Conservation (phyloP, 2,113 vertebrate genomes). For the Ceyx cyanopectus region DNA sequence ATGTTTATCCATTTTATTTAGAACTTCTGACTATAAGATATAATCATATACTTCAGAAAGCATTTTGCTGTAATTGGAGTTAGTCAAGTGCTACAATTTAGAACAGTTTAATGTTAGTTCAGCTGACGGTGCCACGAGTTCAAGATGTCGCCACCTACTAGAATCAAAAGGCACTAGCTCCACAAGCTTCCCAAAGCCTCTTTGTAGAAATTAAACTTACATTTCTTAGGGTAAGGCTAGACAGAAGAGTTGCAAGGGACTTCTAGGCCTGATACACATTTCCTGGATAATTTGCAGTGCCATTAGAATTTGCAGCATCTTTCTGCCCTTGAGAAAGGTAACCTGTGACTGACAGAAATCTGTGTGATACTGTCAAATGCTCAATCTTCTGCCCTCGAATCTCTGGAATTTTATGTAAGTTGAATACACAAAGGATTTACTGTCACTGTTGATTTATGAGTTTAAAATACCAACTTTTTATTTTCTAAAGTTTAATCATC, state of each 20-base stretch:
- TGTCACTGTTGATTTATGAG: constrained; percentile 7
- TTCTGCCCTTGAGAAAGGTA: not conserved
- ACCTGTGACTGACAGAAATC: not conserved
- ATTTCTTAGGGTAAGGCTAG: not conserved
- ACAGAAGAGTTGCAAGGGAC: not conserved
- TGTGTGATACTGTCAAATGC: not conserved
- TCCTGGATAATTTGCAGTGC: not conserved
- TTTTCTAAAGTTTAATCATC: not conserved
- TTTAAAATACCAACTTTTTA: not conserved
- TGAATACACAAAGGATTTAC: not conserved
- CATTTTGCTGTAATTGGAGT: constrained; percentile 25
- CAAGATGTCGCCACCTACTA: not conserved
- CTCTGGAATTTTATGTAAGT: not conserved
- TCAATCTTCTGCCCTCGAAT: not conserved
- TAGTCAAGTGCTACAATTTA: not conserved
- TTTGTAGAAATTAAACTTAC: not conserved
- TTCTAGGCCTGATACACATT: not conserved
- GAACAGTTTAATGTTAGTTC: constrained; percentile 8
- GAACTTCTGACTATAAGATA: constrained; percentile 23
- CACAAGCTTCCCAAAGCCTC: not conserved
- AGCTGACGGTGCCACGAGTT: not conserved
- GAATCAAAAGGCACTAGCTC: not conserved
- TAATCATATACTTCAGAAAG: constrained; percentile 21
- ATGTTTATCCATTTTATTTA: constrained; percentile 48
- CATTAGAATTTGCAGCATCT: not conserved